These are phyloP conservation scores for Drosophila insularis DNA, from an alignment of 1,140 invertebrate genomes.

Conservation along the genomic window DNA sequence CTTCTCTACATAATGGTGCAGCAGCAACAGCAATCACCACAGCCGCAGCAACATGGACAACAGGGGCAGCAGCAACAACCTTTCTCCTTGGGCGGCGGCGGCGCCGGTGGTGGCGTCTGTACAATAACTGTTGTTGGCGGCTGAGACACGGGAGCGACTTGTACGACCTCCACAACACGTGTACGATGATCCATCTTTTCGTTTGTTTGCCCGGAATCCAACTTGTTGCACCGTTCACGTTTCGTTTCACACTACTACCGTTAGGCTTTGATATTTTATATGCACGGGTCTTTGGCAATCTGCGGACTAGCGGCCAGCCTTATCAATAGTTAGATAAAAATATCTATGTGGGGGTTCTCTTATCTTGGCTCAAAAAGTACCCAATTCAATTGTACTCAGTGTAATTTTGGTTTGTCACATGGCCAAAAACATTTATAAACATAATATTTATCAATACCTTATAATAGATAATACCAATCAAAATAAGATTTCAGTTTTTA, in stretches of 20 bases:
- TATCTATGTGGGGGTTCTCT: slow-evolving; percentile 22
- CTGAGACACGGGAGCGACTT: slow-evolving; percentile 46
- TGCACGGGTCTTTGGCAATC: slow-evolving; percentile 30
- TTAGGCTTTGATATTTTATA: slow-evolving; percentile 41
- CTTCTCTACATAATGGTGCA: slow-evolving; percentile 68
- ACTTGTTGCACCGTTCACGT: slow-evolving; percentile 40
- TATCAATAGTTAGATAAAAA: slow-evolving; percentile 43
- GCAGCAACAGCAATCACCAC: slow-evolving; percentile 68
- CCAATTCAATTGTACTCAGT: background rate
- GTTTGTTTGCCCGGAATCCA: background rate
- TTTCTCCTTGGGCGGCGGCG: slow-evolving; percentile 57
- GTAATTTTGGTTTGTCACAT: slow-evolving; percentile 5
- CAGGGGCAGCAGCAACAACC: slow-evolving; percentile 64
- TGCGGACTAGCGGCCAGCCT: slow-evolving; percentile 16
- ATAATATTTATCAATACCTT: background rate
- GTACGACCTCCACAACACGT: slow-evolving; percentile 61
- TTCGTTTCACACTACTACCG: slow-evolving; percentile 16
- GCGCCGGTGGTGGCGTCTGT: slow-evolving; percentile 31
- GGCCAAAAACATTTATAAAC: background rate
- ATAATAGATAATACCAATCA: background rate
- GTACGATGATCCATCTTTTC: slow-evolving; percentile 60
- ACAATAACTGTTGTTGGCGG: slow-evolving; percentile 64
- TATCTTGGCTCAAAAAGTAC: background rate
- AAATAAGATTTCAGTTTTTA: background rate
- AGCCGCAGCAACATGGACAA: slow-evolving; percentile 59